A percentile compares a stretch with the other conserved stretches of the same genome.
These are phyloP conservation scores for Mesorhabditis spiculigera DNA, from an alignment of 2,888 invertebrate species.

Conservation along the genomic window DNA sequence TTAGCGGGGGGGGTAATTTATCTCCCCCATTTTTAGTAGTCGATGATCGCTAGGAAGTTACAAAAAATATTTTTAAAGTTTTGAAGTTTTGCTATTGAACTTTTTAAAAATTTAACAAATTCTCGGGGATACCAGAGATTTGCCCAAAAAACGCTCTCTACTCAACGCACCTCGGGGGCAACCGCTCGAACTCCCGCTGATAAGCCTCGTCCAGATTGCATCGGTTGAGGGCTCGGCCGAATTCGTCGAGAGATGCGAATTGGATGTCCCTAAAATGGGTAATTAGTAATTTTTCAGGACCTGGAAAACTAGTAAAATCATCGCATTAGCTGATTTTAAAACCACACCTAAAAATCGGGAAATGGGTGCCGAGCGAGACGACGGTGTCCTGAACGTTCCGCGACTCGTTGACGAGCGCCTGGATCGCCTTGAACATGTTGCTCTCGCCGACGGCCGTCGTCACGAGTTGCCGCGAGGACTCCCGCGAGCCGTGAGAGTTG, in stretches of 20 bases:
- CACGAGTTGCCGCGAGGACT: constrained; percentile 23
- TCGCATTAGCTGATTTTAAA: constrained; percentile 8
- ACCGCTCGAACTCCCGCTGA: constrained; percentile 33
- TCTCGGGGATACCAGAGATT: too few species aligned
- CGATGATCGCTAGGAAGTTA: too few species aligned
- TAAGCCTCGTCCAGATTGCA: constrained; percentile 46
- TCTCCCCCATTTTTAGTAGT: too few species aligned
- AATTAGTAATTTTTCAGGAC: neutral
- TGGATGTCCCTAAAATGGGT: constrained; percentile 45
- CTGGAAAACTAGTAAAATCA: neutral
- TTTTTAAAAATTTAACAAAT: too few species aligned
- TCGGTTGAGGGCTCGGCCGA: constrained; percentile 44
- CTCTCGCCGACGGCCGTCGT: constrained; percentile 26
- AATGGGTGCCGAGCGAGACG: constrained; percentile 42
- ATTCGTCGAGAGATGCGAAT: constrained; percentile 46
- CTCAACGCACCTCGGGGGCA: constrained; percentile 44
- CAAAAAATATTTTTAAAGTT: too few species aligned
- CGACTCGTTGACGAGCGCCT: constrained; percentile 45
- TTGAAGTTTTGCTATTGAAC: too few species aligned
- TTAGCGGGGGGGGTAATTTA: too few species aligned
- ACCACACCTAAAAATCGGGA: constrained; percentile 48
- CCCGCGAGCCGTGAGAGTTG: neutral
- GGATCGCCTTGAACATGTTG: constrained; percentile 30
- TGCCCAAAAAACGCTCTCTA: too few species aligned
- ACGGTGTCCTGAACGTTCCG: constrained; percentile 31